Evolutionary conservation across 1,140 invertebrate species (phyloP).

Genomic region (Cherax quadricarinatus): DNA sequence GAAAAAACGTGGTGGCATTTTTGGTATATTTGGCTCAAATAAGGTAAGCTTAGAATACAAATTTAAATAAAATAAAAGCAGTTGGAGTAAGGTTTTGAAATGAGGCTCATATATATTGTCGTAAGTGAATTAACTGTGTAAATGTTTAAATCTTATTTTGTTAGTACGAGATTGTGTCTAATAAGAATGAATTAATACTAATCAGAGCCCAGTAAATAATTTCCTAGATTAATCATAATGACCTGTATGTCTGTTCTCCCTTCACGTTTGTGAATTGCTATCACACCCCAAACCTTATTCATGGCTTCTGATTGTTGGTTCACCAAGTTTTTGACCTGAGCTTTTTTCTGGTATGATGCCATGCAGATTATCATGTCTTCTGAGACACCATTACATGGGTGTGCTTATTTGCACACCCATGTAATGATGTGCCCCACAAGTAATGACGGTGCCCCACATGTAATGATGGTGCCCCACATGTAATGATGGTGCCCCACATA

Average conservation of each 20-base stretch:
- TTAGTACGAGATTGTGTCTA: no score
- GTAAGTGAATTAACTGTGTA: background rate
- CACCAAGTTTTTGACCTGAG: background rate
- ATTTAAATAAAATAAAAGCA: background rate
- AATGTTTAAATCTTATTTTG: background rate
- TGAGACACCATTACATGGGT: no score
- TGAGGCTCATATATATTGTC: background rate
- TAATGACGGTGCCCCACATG: no score
- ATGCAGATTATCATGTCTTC: no score
- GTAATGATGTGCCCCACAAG: no score
- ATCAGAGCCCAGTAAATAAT: background rate
- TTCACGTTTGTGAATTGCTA: no score
- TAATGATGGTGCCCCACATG: no score
- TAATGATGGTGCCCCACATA: no score
- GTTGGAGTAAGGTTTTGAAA: background rate
- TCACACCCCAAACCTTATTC: no score
- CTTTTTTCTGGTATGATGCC: no score
- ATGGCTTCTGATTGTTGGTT: background rate
- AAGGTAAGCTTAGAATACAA: slow-evolving; percentile 84
- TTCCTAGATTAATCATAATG: background rate
- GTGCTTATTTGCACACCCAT: no score
- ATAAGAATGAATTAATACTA: background rate
- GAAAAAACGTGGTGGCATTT: slow-evolving; percentile 90
- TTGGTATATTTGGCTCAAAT: slow-evolving; percentile 93
- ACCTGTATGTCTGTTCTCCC: no score